Evolutionary conservation across 2,113 vertebrate species (phyloP), one percentile per base, ranked within the genome.

Genomic region (Esox niger): DNA sequence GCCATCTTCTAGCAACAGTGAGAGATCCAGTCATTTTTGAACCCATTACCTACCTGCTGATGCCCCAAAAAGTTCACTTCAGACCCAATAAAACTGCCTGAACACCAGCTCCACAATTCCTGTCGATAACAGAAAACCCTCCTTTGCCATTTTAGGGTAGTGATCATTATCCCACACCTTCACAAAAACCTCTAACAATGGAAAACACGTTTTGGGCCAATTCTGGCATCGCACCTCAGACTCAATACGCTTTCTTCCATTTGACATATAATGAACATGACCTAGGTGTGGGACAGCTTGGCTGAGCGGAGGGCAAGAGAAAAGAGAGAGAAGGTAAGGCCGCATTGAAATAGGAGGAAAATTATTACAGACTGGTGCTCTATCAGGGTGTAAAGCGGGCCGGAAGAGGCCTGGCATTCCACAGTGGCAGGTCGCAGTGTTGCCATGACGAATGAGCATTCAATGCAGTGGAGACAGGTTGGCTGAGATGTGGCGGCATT

Each of bases 391-490:
- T 77, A 67, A 80, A 79, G 70, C 72, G 25, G 43, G 64, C 23
- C 27, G 13, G 63, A 65, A 62, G 68, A 60, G 63, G 60, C 59
- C 69, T 31, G 52, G 78, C 70, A 82, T 82, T 77, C 76, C 73
- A 71, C n/a, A 77, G 62, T 64, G 77, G 76, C 73, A 81, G 63
- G 65, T 69, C 30, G 9, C 62, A 62, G 62, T 69, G 66, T 78
- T 76, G 71, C 63, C 23, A 49, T 77, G 81, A 84, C 66, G 60
- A 77, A 80, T 68, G 62, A 62, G n/a, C 29, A 0, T 33, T 77
- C 70, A 52, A 64, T 49, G 47, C 65, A 57, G 66, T 9, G 65
- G 64, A 73, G 62, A 75, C 69, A 55, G 75, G 54, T 32, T 21
- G 27, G 60, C 32, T 13, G 43, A 66, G 62, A 54, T 10, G 21